Conservation (phyloP, 2,888 invertebrate genomes). For the Phengaris arion region DNA sequence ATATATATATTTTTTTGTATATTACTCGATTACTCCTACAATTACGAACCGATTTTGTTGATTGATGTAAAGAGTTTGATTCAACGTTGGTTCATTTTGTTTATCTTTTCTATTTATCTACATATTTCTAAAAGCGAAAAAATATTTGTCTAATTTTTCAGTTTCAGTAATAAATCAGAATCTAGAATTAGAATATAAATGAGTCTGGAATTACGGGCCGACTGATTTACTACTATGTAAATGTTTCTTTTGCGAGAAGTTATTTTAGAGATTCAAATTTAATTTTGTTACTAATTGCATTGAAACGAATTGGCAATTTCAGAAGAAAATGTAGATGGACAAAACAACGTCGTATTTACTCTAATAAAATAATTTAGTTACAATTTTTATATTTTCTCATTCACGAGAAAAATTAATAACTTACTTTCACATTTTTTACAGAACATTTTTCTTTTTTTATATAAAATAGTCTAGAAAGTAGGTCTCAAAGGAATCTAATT, state of each 20-base stretch:
- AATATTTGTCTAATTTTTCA: not conserved
- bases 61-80: no score
- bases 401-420: no score
- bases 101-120: no score
- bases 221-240: constrained; percentile 14
- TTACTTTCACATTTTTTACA: no score
- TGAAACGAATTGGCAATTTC: not conserved
- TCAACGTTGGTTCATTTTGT: no score
- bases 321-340: not conserved
- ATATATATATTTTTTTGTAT: no score
- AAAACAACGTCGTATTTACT: not conserved
- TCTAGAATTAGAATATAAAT: constrained; percentile 19
- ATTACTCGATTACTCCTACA: no score
- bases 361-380: no score
- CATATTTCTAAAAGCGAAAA: not conserved
- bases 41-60: no score
- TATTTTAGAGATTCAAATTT: not conserved
- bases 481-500: constrained; percentile 9
- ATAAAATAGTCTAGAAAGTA: not conserved
- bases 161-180: constrained; percentile 14
- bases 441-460: not conserved
- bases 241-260: not conserved
- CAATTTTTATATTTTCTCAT: no score
- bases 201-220: constrained; percentile 15
- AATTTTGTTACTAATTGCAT: constrained; percentile 4